Conservation (phyloP, 2,888 invertebrate genomes). For the Lepas anatifera region DNA sequence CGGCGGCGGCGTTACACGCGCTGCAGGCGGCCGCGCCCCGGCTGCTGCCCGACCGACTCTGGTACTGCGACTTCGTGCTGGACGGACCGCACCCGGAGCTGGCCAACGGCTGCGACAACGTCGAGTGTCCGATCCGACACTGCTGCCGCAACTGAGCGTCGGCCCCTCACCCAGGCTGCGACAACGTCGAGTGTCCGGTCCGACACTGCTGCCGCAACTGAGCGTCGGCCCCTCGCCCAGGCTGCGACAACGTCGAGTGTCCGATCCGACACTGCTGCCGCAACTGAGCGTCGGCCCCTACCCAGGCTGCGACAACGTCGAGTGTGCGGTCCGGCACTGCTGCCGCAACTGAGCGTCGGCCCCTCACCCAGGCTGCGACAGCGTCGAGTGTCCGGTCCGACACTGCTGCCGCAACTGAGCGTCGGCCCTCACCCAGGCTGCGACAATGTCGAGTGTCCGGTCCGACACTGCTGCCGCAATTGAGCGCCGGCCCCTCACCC, state of each 20-base stretch:
- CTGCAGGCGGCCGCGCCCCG: constrained; percentile 21
- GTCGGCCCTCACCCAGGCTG: no score
- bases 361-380: no score
- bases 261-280: constrained; percentile 27
- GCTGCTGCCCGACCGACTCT: constrained; percentile 27
- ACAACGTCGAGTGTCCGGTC: constrained; percentile 27
- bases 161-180: no score
- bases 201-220: constrained; percentile 26
- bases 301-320: constrained; percentile 29
- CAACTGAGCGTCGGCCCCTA: no score
- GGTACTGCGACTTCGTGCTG: constrained; percentile 28
- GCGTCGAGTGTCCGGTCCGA: no score
- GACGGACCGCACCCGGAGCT: constrained; percentile 28
- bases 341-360: constrained; percentile 21
- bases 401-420: no score
- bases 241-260: constrained; percentile 28
- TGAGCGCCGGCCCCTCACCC: no score
- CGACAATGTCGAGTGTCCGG: no score
- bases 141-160: constrained; percentile 25
- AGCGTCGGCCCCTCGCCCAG: no score
- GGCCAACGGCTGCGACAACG: constrained; percentile 29
- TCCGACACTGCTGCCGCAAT: no score
- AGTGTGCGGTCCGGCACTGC: constrained; percentile 26
- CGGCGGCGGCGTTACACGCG: constrained; percentile 24
- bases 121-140: constrained; percentile 25